These are phyloP conservation scores for Gouania willdenowi DNA, from an alignment of 2,797 vertebrate genomes.

Conservation along the genomic window DNA sequence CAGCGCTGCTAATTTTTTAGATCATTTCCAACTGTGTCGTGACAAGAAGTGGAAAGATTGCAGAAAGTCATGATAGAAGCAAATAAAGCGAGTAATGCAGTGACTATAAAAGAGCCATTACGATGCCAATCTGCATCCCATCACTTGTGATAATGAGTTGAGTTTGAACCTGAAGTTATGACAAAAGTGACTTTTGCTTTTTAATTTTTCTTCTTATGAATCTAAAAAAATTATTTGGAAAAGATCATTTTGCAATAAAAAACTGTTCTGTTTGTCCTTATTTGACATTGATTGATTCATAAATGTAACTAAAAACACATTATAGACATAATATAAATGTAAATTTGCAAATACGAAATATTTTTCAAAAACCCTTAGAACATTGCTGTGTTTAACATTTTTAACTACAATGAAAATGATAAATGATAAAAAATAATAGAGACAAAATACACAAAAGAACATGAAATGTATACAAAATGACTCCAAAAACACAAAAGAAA, in stretches of 20 bases:
- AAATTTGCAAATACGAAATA: no score
- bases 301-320: no score
- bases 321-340: no score
- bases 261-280: no score
- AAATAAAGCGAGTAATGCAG: constrained; percentile 27
- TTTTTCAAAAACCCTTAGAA: no score
- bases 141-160: constrained; percentile 23
- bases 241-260: constrained; percentile 13
- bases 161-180: constrained; percentile 24
- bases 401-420: no score
- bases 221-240: constrained; percentile 23
- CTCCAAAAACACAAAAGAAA: no score
- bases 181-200: constrained; percentile 4
- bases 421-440: no score
- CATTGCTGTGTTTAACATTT: no score
- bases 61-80: constrained; percentile 6
- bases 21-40: constrained; percentile 4
- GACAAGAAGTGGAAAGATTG: constrained; percentile 13
- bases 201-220: constrained; percentile 15
- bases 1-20: neutral
- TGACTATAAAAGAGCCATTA: constrained; percentile 17
- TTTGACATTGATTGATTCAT: no score
- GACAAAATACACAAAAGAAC: no score
- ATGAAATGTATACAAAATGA: no score
- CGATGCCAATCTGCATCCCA: constrained; percentile 26